These are phyloP conservation scores for Lonchura striata DNA, from an alignment of 2,113 vertebrate genomes.

Conservation along the genomic window DNA sequence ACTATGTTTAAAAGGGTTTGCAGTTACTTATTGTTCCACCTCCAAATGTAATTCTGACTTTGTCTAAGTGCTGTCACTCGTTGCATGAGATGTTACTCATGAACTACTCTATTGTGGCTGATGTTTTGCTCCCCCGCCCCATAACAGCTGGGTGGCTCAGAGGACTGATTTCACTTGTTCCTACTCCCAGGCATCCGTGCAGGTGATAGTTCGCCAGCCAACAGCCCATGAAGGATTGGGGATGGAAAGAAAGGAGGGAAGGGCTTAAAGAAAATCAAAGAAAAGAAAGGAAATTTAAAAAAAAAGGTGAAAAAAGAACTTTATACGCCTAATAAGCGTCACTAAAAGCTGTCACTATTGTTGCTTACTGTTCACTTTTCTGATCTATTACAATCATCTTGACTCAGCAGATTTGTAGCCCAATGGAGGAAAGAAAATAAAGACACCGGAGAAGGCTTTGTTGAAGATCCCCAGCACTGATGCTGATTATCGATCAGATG, in stretches of 20 bases:
- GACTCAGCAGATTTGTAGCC: constrained; percentile 93
- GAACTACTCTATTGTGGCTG: constrained; percentile 53
- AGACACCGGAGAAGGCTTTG: constrained; percentile 81
- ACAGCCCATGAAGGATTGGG: constrained; percentile 81
- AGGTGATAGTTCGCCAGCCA: constrained; percentile 85
- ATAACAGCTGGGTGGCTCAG: constrained; percentile 77
- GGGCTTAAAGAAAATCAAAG: constrained; percentile 23
- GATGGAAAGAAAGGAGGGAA: constrained; percentile 45
- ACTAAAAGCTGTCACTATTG: constrained; percentile 72
- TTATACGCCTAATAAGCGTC: constrained; percentile 50
- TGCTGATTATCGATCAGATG: constrained; percentile 94
- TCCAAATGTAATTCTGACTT: constrained; percentile 50
- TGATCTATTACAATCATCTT: constrained; percentile 84
- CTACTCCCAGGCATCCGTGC: constrained; percentile 78
- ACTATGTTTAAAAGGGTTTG: not conserved
- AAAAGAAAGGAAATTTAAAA: not conserved
- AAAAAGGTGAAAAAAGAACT: not conserved
- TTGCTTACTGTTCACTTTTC: constrained; percentile 80
- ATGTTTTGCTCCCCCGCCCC: constrained; percentile 61
- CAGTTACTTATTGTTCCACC: not conserved
- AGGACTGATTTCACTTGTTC: constrained; percentile 77
- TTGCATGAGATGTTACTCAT: constrained; percentile 63
- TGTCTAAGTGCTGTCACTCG: constrained; percentile 35
- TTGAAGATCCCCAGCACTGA: constrained; percentile 82
- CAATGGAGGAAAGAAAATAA: constrained; percentile 78